These are phyloP conservation scores for Gerris buenoi DNA, from an alignment of 1,140 invertebrate species.

Conservation along the genomic window DNA sequence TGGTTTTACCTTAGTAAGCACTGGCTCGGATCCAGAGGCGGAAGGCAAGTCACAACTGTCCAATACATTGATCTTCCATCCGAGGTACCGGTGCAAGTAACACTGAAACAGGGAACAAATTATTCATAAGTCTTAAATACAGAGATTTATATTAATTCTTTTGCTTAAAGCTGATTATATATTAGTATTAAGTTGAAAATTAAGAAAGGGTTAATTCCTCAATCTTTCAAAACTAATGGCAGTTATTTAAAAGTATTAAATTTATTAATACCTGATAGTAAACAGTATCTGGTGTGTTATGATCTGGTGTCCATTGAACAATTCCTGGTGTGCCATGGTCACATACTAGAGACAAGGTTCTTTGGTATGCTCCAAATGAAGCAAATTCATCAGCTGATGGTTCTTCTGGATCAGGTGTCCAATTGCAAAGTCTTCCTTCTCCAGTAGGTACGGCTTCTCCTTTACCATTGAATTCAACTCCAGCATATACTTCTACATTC, in stretches of 20 bases:
- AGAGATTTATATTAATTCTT: too few species aligned
- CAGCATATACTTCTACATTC: conserved; percentile 67
- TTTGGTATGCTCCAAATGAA: conserved; percentile 77
- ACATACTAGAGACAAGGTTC: conserved; percentile 63
- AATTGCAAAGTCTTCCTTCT: conserved; percentile 67
- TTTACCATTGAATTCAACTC: conserved; percentile 45
- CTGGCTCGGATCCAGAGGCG: conserved; percentile 36
- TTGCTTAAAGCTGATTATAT: too few species aligned
- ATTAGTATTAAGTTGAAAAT: too few species aligned
- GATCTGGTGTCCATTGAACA: conserved; percentile 74
- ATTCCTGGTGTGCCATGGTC: conserved; percentile 68
- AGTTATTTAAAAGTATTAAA: neutral
- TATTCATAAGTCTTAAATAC: too few species aligned
- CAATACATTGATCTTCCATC: conserved; percentile 86
- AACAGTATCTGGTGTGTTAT: conserved; percentile 72
- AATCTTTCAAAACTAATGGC: too few species aligned
- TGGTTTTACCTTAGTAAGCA: conserved; percentile 31
- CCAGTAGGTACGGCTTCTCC: conserved; percentile 53
- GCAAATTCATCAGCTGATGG: conserved; percentile 60
- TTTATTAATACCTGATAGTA: conserved; percentile 63
- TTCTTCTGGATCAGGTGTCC: conserved; percentile 56
- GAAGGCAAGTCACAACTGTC: conserved; percentile 51
- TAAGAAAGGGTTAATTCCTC: too few species aligned
- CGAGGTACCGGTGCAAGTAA: conserved; percentile 78
- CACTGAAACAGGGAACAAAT: conserved; percentile 50